A percentile compares a stretch with the other conserved stretches of the same genome.
Conservation (phyloP, 1,140 invertebrate species). For the Caligus rogercresseyi region DNA sequence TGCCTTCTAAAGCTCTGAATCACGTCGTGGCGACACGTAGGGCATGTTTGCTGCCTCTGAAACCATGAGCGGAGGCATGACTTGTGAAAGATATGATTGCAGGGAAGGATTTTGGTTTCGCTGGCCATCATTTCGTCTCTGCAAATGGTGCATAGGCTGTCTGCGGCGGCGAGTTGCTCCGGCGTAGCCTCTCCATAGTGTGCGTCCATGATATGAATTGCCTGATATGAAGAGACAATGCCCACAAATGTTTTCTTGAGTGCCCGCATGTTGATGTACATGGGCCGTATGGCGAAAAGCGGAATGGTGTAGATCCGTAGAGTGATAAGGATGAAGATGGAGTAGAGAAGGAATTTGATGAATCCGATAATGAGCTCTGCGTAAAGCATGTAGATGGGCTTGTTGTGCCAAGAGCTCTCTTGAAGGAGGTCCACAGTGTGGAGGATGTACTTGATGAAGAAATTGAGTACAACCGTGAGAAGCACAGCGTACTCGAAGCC, state of each 20-base stretch:
- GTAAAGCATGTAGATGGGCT: conserved; percentile 90
- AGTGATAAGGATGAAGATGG: conserved; percentile 90
- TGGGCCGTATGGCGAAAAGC: conserved; percentile 91
- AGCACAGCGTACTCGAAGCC: conserved; percentile 98
- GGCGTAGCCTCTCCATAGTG: conserved; percentile 87
- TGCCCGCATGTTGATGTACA: conserved; percentile 85
- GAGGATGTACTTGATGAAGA: conserved; percentile 81
- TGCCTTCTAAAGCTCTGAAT: background rate
- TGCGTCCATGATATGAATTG: conserved; percentile 95
- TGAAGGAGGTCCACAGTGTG: conserved; percentile 84
- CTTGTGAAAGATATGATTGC: conserved; percentile 98
- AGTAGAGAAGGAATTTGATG: conserved; percentile 42
- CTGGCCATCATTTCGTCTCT: conserved; percentile 68
- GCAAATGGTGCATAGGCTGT: conserved; percentile 96
- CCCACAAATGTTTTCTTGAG: conserved; percentile 61
- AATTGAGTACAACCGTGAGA: conserved; percentile 80
- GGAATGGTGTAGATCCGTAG: conserved; percentile 92
- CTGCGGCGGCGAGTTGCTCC: conserved; percentile 77
- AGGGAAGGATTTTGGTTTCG: conserved; percentile 91
- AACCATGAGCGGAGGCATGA: conserved; percentile 98
- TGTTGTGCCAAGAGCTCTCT: conserved; percentile 97
- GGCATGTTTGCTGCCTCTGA: conserved; percentile 97
- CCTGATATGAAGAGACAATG: conserved; percentile 85
- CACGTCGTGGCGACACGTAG: conserved; percentile 59
- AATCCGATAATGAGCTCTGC: conserved; percentile 82